Evolutionary conservation across 2,113 vertebrate genomes (phyloP).

Genomic region (Brachirus orientalis): DNA sequence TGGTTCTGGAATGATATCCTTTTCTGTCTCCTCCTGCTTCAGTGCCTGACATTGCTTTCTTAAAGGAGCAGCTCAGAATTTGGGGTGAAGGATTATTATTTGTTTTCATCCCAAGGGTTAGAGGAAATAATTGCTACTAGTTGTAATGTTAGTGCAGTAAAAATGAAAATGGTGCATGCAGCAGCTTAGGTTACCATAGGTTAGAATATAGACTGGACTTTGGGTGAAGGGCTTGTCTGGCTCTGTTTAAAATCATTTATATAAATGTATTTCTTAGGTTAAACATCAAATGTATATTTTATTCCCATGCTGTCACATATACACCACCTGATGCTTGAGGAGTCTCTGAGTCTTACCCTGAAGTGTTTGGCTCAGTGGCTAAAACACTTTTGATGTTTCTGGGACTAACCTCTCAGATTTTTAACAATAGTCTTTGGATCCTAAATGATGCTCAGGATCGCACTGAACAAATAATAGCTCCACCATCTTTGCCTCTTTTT

Average conservation of each 20-base stretch:
- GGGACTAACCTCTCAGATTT: not conserved
- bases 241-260: not conserved
- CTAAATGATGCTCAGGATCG: not conserved
- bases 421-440: not conserved
- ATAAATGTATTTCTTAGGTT: not conserved
- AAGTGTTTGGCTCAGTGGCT: not conserved
- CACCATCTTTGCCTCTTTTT: not conserved
- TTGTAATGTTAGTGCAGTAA: not conserved
- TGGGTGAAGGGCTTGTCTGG: not conserved
- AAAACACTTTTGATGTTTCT: not conserved
- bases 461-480: not conserved
- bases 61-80: not conserved
- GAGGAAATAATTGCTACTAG: not conserved
- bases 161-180: not conserved
- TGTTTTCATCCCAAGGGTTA: not conserved
- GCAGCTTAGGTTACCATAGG: not conserved
- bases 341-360: too few relatives aligned
- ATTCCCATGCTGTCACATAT: not conserved
- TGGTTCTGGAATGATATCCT: constrained; percentile 99
- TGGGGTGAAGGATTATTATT: not conserved
- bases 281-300: not conserved
- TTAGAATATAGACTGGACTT: not conserved
- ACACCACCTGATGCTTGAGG: not conserved
- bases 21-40: constrained; percentile 55
- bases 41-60: not conserved